Evolutionary conservation across 2,888 invertebrate genomes (phyloP), one percentile per base, ranked within the genome.

Genomic region (Sarcophaga rosellei): DNA sequence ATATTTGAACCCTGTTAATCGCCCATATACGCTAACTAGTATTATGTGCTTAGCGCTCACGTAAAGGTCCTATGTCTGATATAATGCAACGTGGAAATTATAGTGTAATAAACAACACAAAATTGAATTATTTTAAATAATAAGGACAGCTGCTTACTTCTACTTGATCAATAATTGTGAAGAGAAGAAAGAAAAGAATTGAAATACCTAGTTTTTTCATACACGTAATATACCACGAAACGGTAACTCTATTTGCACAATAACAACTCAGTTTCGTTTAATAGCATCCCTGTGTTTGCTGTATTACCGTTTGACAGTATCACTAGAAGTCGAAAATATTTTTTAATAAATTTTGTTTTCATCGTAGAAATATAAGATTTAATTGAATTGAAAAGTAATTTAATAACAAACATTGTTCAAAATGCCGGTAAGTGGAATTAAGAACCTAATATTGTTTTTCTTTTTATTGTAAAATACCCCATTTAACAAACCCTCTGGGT

Each of bases 361-460:
- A 12, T 82, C 72, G 23, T 47, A n/a, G 65, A 86, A 75, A 44
- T 53, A 57, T n/a, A 47, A 12, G 57, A 79, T 68, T 53, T 44
- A 45, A 69, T 53, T 69, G 57, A 63, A 57, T 25, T 47, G 63
- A 69, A 72, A 21, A 20, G 1, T 25, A 20, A 53, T 57, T 61
- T 12, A n/a, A 66, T 2, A 44, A 12, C 61, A 68, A 70, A 44
- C 53, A 68, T n/a, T 61, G n/a, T n/a, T 47, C 2, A 83, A 62
- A 66, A 86, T 86, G 86, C 86, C 86, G 81, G 86, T 84, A 76
- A 75, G 86, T 75, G 35, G 44, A 35, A 47, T 21, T 35, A 6
- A 4, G 1, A 21, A 45, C 53, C 0, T 8, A 53, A 12, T n/a
- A 44, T 57, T 59, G 17, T 1, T 5, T 35, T 35, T 35, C 8